Evolutionary conservation across 37 sponge, comb jelly and placozoan genomes (phyloP), one percentile per base, ranked within the genome.

Genomic region (Oopsacas minuta): DNA sequence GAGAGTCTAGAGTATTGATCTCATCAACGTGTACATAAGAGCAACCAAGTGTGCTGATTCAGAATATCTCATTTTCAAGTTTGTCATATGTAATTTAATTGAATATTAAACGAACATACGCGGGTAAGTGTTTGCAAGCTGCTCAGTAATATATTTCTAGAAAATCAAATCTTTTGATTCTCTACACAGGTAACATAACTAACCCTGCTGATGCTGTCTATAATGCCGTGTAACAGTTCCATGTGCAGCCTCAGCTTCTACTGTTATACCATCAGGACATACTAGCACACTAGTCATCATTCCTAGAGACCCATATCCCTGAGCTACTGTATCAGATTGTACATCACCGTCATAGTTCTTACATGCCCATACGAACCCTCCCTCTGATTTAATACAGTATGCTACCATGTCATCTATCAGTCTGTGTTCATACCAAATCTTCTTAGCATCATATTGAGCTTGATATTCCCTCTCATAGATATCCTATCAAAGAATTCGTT

Each of bases 271-370:
- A 39, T 95, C 96, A 0, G 96, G 96, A 52, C 96, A 95, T 39
- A 93, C 86, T 82, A 95, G 85, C 82, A 95, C 96, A 89, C 96
- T 95, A 0, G 96, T 95, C 96, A 95, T 95, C 96, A 95, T 95
- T 0, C 96, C 96, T 30, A 95, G 91, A 35, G 90, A 90, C 20
- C 96, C 96, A 49, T 91, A 95, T 20, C 95, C 95, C 90, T 96
- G 96, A 53, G 96, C 96, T 30, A 96, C 88, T 23, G 91, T 52
- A 52, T 96, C 96, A 35, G 92, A 91, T 83, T 96, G 96, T 0
- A 96, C 96, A 75, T 96, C 96, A 46, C 96, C 96, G 82, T 96
- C 96, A 36, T 96, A 96, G 91, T 96, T 96, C 90, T 96, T 96
- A 82, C 96, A 96, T 37, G 96, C 94, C 96, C 96, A 96, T 81